phyloP scores from a whole-genome alignment of 1,140 invertebrate species.

The Drosophila persimilis region DNA sequence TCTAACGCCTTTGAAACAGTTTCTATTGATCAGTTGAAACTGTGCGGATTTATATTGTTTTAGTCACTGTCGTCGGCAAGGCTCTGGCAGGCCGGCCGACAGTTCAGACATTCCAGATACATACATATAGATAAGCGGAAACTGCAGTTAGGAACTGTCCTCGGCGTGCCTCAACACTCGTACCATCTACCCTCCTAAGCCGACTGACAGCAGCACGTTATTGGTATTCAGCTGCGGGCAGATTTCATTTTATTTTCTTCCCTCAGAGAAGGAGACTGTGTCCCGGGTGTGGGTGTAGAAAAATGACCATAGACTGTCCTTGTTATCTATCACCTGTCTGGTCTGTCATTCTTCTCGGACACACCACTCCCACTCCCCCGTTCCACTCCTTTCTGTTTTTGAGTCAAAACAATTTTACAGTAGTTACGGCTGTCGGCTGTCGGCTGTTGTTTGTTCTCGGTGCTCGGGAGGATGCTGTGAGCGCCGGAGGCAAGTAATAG shows the following conservation, averaged over 20 bases:
- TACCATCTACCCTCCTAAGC: slow-evolving; percentile 23
- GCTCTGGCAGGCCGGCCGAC: slow-evolving; percentile 16
- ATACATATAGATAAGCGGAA: slow-evolving; percentile 38
- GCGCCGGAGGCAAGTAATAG: background rate
- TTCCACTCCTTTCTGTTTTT: background rate
- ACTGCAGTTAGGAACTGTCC: slow-evolving; percentile 29
- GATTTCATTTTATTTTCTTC: slow-evolving; percentile 44
- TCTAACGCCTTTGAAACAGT: slow-evolving; percentile 1
- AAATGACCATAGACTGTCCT: slow-evolving; percentile 56
- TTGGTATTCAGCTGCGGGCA: slow-evolving; percentile 51
- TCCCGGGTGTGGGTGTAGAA: slow-evolving; percentile 22
- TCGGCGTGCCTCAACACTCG: background rate
- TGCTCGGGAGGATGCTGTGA: background rate
- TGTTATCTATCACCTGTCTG: slow-evolving; percentile 56
- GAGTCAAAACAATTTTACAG: slow-evolving; percentile 49
- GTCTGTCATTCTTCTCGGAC: slow-evolving; percentile 23
- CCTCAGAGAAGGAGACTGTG: slow-evolving; percentile 3
- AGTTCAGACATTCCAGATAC: slow-evolving; percentile 44
- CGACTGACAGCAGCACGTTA: slow-evolving; percentile 52
- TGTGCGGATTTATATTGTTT: slow-evolving; percentile 48
- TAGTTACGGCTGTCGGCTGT: too few species aligned
- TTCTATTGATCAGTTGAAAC: slow-evolving; percentile 13
- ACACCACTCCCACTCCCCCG: too few species aligned
- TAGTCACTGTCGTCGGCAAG: slow-evolving; percentile 30
- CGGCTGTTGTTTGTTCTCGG: slow-evolving; percentile 8